phyloP scores from a whole-genome alignment of 2,797 vertebrate genomes.

The Cirrhinus molitorella region DNA sequence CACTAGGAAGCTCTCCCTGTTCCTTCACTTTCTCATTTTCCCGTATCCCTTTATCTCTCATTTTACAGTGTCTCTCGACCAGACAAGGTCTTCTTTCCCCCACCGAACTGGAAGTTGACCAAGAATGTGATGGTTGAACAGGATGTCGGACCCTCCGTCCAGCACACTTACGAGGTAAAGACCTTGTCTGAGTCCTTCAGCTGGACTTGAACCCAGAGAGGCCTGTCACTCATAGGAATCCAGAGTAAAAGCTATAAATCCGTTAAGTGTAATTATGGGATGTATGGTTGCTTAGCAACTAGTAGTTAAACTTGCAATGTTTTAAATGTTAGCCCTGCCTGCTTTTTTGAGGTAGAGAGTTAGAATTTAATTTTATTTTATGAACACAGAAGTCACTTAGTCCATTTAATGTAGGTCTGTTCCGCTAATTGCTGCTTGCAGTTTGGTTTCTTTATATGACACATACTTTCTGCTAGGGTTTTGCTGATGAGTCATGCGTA shows the following conservation, averaged over 20 bases:
- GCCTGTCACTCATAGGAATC: slow-evolving; percentile 25
- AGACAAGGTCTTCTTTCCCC: slow-evolving; percentile 86
- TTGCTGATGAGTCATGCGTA: slow-evolving; percentile 56
- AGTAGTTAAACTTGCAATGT: background rate
- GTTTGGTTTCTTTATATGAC: slow-evolving; percentile 46
- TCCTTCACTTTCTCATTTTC: slow-evolving; percentile 7
- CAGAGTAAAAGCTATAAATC: slow-evolving; percentile 10
- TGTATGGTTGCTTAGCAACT: slow-evolving; percentile 7
- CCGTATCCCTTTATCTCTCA: slow-evolving; percentile 11
- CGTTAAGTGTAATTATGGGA: background rate
- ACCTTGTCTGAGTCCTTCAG: slow-evolving; percentile 19
- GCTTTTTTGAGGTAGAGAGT: background rate
- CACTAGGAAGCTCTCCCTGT: slow-evolving; percentile 59
- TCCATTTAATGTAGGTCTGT: background rate
- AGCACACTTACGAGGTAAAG: slow-evolving; percentile 91
- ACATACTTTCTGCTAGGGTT: slow-evolving; percentile 27
- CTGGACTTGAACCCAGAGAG: background rate
- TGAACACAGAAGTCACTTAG: background rate
- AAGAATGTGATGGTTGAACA: slow-evolving; percentile 77
- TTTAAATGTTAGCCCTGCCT: background rate
- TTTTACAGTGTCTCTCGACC: slow-evolving; percentile 87
- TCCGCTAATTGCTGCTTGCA: background rate
- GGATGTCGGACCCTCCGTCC: slow-evolving; percentile 86
- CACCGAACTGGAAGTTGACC: slow-evolving; percentile 82
- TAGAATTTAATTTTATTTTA: background rate